phyloP scores from a whole-genome alignment of 2,888 invertebrate species.

The Epinotia demarniana region DNA sequence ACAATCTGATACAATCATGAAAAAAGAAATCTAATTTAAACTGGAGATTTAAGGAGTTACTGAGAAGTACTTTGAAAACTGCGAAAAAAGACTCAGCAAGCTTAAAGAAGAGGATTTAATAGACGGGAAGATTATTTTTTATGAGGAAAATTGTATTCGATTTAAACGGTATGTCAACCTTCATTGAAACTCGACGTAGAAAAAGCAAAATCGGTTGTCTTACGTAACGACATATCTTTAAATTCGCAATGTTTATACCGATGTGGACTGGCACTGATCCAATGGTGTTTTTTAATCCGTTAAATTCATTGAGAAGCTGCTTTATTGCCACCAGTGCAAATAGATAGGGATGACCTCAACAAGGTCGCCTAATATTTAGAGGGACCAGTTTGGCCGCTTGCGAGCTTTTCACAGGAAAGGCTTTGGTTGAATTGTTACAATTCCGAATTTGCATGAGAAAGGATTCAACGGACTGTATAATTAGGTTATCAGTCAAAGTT shows the following conservation, averaged over 20 bases:
- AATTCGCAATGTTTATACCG: slow-evolving; percentile 80
- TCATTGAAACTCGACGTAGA: slow-evolving; percentile 28
- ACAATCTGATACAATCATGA: background rate
- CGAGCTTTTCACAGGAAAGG: slow-evolving; percentile 52
- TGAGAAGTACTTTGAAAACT: background rate
- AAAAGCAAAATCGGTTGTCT: slow-evolving; percentile 50
- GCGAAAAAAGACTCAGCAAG: background rate
- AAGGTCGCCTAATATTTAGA: slow-evolving; percentile 70
- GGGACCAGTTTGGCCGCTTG: slow-evolving; percentile 52
- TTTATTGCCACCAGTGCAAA: slow-evolving; percentile 74
- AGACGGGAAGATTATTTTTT: background rate
- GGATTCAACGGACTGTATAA: slow-evolving; percentile 39
- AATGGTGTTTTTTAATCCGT: slow-evolving; percentile 81
- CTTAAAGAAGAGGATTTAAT: background rate
- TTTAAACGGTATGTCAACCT: slow-evolving; percentile 23
- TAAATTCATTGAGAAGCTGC: slow-evolving; percentile 79
- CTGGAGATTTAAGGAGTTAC: background rate
- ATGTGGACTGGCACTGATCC: slow-evolving; percentile 75
- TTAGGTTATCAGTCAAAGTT: slow-evolving; percentile 43
- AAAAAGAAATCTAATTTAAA: background rate
- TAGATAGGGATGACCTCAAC: slow-evolving; percentile 74
- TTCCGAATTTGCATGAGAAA: slow-evolving; percentile 44
- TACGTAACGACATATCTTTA: slow-evolving; percentile 79
- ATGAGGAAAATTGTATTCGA: background rate
- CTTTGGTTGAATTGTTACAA: slow-evolving; percentile 52